Evolutionary conservation across 2,888 invertebrate species (phyloP).

Genomic region (Barypeithes pellucidus): DNA sequence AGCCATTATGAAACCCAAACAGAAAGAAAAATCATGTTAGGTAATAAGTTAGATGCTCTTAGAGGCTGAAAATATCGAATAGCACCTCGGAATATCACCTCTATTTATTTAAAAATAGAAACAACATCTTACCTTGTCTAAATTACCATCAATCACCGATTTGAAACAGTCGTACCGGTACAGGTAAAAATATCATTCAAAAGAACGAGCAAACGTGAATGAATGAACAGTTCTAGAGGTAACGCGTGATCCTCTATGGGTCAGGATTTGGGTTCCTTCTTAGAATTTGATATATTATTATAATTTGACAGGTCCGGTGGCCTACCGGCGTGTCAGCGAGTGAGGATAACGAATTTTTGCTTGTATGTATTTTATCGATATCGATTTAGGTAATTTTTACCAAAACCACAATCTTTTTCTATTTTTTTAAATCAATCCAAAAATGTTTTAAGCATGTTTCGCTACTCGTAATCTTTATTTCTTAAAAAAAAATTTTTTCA

Average conservation of each 20-base stretch:
- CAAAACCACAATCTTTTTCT: too few species aligned
- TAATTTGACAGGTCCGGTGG: slow-evolving; percentile 23
- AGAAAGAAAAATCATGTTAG: too few species aligned
- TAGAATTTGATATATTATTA: slow-evolving; percentile 44
- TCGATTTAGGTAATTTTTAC: too few species aligned
- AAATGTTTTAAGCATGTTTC: slow-evolving; percentile 42
- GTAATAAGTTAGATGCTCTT: too few species aligned
- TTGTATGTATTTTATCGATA: background rate
- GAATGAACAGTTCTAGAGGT: slow-evolving; percentile 30
- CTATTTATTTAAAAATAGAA: slow-evolving; percentile 9
- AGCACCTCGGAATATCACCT: too few species aligned
- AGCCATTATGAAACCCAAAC: too few species aligned
- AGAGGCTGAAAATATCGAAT: too few species aligned
- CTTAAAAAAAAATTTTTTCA: background rate
- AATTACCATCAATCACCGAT: slow-evolving; percentile 29
- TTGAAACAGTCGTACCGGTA: slow-evolving; percentile 25
- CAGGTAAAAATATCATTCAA: slow-evolving; percentile 44
- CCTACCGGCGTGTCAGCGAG: slow-evolving; percentile 1
- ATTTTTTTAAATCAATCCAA: background rate
- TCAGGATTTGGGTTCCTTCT: slow-evolving; percentile 31
- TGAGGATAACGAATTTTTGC: slow-evolving; percentile 1
- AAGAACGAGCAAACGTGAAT: slow-evolving; percentile 33
- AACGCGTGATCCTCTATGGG: slow-evolving; percentile 15
- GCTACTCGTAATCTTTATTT: background rate
- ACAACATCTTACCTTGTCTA: background rate